phyloP scores from a whole-genome alignment of 2,113 vertebrate species.

The Orycteropus afer region DNA sequence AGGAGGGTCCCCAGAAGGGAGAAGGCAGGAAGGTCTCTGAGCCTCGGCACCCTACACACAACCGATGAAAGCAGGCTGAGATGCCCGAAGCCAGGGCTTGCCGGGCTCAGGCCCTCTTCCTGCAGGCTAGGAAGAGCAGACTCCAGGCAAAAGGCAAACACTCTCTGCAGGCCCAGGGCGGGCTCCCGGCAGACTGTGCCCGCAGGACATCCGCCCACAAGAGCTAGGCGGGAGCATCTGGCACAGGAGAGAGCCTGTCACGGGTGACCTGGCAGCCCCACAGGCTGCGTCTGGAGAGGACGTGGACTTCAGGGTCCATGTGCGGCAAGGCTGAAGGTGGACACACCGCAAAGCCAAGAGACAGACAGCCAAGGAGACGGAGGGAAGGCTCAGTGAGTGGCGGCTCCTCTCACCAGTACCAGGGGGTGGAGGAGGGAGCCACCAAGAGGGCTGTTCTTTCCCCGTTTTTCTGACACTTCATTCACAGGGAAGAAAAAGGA shows the following conservation, averaged over 20 bases:
- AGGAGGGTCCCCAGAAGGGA: background rate
- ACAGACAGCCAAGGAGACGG: background rate
- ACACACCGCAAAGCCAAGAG: background rate
- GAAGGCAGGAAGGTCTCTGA: background rate
- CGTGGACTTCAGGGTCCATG: background rate
- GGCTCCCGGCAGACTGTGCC: background rate
- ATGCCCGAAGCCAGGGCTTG: background rate
- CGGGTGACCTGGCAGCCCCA: fast-evolving
- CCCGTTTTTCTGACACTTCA: background rate
- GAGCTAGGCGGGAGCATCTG: background rate
- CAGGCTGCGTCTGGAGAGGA: background rate
- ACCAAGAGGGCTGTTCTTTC: background rate
- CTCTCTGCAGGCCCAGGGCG: too few relatives aligned
- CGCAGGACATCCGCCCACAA: background rate
- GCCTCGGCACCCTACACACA: background rate
- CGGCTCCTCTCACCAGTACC: background rate
- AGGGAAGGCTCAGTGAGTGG: background rate
- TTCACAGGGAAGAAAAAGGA: background rate
- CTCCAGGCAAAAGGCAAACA: background rate
- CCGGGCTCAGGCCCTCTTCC: background rate
- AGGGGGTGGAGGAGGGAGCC: background rate
- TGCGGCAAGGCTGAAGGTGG: background rate
- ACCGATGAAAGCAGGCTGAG: background rate
- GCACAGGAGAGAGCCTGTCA: background rate
- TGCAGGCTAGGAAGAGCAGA: background rate